Conservation (phyloP, 2,113 vertebrate genomes). For the Chaenogobius annularis region DNA sequence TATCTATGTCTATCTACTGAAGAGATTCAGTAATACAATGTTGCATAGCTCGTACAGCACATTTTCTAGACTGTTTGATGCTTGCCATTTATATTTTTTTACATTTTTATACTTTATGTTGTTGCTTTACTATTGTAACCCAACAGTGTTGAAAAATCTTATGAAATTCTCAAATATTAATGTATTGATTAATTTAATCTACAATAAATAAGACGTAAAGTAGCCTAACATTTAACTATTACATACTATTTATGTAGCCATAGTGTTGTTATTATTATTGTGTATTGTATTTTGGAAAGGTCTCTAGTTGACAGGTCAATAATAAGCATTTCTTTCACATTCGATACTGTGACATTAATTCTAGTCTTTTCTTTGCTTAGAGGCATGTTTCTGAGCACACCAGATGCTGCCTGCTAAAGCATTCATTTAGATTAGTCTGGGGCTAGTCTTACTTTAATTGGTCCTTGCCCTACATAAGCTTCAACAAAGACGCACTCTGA, state of each 20-base stretch:
- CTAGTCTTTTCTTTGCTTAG: neutral
- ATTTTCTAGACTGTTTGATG: neutral
- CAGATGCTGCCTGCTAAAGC: slow-evolving; percentile 58
- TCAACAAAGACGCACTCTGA: slow-evolving; percentile 15
- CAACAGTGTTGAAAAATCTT: neutral
- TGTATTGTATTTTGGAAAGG: neutral
- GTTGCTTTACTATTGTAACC: neutral
- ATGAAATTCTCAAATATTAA: neutral
- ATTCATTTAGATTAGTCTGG: slow-evolving; percentile 61
- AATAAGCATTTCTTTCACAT: neutral
- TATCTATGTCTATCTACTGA: neutral
- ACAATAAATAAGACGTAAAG: neutral
- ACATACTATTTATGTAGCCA: neutral
- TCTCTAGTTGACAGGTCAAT: neutral
- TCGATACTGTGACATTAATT: neutral
- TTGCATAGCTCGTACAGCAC: neutral
- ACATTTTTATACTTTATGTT: neutral
- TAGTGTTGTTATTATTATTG: neutral
- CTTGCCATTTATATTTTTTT: neutral
- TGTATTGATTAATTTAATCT: neutral
- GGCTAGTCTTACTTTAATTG: slow-evolving; percentile 63
- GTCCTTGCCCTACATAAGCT: slow-evolving; percentile 63
- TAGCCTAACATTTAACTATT: neutral
- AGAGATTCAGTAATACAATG: neutral
- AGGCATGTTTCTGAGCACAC: slow-evolving; percentile 26